Percentiles rank a stretch among this genome's conserved stretches.
Conservation (phyloP, 2,888 invertebrate species). For the Aporophyla nigra region DNA sequence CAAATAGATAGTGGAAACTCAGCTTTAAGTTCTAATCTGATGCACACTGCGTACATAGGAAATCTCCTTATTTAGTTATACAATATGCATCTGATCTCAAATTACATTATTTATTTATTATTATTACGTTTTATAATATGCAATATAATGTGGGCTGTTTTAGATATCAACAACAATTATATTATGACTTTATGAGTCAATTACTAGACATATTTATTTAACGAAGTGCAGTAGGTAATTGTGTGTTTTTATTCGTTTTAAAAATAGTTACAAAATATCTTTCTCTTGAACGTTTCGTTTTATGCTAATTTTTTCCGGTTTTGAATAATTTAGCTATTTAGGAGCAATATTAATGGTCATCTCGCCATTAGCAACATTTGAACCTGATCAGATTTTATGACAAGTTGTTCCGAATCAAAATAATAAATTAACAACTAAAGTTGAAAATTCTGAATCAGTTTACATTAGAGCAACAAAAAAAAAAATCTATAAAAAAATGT, state of each 20-base stretch:
- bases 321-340: conserved; percentile 35
- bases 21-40: not conserved
- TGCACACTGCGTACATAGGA: not conserved
- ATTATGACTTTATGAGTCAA: conserved; percentile 2
- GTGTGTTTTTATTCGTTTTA: not conserved
- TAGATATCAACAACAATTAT: conserved; percentile 14
- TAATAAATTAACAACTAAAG: not conserved
- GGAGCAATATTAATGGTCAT: conserved; percentile 1
- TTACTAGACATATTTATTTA: not conserved
- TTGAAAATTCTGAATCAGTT: not conserved
- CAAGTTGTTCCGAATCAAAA: not conserved
- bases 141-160: conserved; percentile 1
- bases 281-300: conserved; percentile 4
- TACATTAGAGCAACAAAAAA: not conserved
- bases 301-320: conserved; percentile 3
- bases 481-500: too few species aligned
- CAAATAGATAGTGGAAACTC: not conserved
- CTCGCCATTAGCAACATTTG: not conserved
- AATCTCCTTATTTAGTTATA: not conserved
- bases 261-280: conserved; percentile 11
- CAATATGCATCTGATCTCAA: conserved; percentile 6
- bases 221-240: conserved; percentile 8
- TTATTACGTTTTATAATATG: not conserved
- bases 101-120: conserved; percentile 3
- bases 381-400: conserved; percentile 24